Base-by-base conservation (phyloP, 1,140 invertebrate species). In the Phenacoccus solenopsis region DNA sequence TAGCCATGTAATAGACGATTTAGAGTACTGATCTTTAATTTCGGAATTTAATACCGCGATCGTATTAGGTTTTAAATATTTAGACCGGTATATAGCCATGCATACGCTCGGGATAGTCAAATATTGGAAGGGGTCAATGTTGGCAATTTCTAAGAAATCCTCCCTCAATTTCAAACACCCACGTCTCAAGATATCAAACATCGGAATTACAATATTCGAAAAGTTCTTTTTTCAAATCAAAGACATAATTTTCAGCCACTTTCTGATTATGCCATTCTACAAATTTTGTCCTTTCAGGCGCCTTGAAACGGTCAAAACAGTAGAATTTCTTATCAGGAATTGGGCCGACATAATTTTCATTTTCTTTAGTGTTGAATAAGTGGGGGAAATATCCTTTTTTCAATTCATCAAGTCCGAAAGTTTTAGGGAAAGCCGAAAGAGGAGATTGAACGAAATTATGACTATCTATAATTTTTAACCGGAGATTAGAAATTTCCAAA, bases 361-460 rank as follows among this genome's bases (percentile, higher is more conserved):
- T 72, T 28, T 38, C 71, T 32, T 57, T 57, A 1, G 71, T 69
- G 68, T 69, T 69, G 38, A 69, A 69, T 13, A 69, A 25, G 27
- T 69, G 68, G 16, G 68, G 71, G 24, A 72, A 72, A 56, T 72
- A 72, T 12, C 71, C 71, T 35, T 72, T 72, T 59, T 72, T 72
- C 56, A 59, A 24, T 57, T 72, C 71, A 21, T 38, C 24, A 4
- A 69, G 24, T 22, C 68, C 35, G 24, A 69, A 69, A 22, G 68
- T 69, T 69, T 69, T 21, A 10, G 68, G 68, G 24, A 69, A 69
- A 49, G 12, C 20, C 7, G 25, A 10, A 32, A 69, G 68, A 30
- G 68, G 35, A 2, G 25, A 21, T 24, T n/a, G 3, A 9, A 69
- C n/a, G 38, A 69, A 69, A 69, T 69, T 69, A 69, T 38, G 22